Conservation (phyloP, 1,140 invertebrate species). For the Zaprionus tsacasi region DNA sequence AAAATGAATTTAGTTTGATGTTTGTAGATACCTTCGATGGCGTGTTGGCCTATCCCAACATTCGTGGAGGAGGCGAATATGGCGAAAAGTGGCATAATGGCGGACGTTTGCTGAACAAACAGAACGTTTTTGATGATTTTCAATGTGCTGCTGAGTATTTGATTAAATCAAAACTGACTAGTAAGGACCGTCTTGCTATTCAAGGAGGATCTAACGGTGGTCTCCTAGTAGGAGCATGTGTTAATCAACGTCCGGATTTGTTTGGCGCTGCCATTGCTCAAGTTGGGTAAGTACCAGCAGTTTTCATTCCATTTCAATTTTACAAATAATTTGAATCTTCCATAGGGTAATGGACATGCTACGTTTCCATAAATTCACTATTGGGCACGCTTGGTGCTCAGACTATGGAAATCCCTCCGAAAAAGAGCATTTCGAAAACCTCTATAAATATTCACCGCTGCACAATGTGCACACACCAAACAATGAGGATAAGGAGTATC, state of each 20-base stretch:
- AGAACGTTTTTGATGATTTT: slow-evolving; percentile 99
- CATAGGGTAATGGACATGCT: slow-evolving; percentile 98
- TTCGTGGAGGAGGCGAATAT: slow-evolving; percentile 98
- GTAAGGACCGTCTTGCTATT: slow-evolving; percentile 90
- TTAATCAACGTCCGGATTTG: slow-evolving; percentile 97
- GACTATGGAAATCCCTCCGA: slow-evolving; percentile 98
- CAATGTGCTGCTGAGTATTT: slow-evolving; percentile 96
- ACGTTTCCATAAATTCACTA: slow-evolving; percentile 99
- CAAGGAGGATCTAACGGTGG: slow-evolving; percentile 99
- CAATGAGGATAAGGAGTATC: slow-evolving; percentile 89
- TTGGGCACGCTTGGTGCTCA: slow-evolving; percentile 97
- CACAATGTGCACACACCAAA: slow-evolving; percentile 94
- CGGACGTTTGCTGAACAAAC: slow-evolving; percentile 96
- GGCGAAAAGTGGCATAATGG: slow-evolving; percentile 98
- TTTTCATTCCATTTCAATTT: not conserved
- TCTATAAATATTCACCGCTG: slow-evolving; percentile 97
- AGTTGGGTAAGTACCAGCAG: slow-evolving; percentile 91
- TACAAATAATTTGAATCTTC: not conserved
- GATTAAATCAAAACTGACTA: slow-evolving; percentile 92
- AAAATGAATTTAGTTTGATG: slow-evolving; percentile 86
- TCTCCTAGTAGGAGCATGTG: slow-evolving; percentile 94
- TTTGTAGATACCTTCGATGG: slow-evolving; percentile 96
- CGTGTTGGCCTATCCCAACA: slow-evolving; percentile 95
- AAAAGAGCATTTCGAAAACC: slow-evolving; percentile 93
- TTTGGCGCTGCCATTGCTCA: slow-evolving; percentile 96